These are phyloP conservation scores for Ernsta delagoae DNA, from an alignment of 2,888 invertebrate genomes.

Conservation along the genomic window DNA sequence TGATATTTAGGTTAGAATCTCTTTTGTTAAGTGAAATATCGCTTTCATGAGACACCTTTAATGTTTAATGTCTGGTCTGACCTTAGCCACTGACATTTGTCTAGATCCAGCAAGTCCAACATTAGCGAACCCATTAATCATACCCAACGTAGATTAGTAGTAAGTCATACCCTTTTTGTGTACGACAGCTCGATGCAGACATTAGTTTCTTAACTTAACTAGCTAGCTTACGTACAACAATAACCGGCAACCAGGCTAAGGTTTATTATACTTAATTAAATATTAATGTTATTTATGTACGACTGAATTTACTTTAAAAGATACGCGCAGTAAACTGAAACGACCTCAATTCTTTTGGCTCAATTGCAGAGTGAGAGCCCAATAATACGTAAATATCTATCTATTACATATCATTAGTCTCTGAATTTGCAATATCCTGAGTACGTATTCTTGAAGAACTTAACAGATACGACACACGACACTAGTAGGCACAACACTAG, in stretches of 20 bases:
- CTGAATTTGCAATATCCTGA: background rate
- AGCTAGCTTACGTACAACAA: too few relatives aligned
- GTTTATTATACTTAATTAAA: too few relatives aligned
- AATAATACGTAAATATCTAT: too few relatives aligned
- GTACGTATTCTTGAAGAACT: too few relatives aligned
- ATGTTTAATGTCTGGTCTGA: conserved; percentile 33
- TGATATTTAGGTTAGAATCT: conserved; percentile 25
- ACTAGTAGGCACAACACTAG: background rate
- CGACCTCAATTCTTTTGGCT: background rate
- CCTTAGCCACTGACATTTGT: conserved; percentile 34
- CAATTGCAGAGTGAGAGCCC: too few relatives aligned
- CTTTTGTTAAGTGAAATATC: conserved; percentile 37
- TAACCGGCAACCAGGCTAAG: too few relatives aligned
- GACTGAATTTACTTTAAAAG: too few relatives aligned
- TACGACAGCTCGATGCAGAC: conserved; percentile 56
- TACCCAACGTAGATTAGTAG: conserved; percentile 46
- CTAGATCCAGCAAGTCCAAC: conserved; percentile 31
- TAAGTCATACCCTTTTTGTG: conserved; percentile 53
- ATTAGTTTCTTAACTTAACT: too few relatives aligned
- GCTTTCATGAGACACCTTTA: conserved; percentile 33
- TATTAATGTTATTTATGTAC: too few relatives aligned
- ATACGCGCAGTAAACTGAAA: too few relatives aligned
- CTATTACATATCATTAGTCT: background rate
- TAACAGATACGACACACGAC: too few relatives aligned
- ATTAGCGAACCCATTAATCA: conserved; percentile 32